A percentile compares a stretch with the other conserved stretches of the same genome.
Evolutionary conservation across 1,140 invertebrate genomes (phyloP).

Genomic region (Pollicipes pollicipes): DNA sequence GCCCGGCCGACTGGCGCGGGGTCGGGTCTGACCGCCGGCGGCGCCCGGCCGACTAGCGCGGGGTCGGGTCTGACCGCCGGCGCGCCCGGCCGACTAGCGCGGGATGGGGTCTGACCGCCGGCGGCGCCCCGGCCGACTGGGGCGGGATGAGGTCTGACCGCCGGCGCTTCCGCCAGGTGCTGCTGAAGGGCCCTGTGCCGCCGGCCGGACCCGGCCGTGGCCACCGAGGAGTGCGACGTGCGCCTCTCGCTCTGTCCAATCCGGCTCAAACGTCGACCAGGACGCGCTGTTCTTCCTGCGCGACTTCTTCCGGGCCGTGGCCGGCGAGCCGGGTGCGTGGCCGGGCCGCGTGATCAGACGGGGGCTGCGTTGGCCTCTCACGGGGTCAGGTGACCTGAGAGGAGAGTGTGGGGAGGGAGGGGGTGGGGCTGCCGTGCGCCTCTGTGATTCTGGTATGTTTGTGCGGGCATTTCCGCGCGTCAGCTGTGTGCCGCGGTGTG

Average conservation of each 20-base stretch:
- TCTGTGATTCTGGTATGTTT: conserved; percentile 16
- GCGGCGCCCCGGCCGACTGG: too few species aligned
- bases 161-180: conserved; percentile 46
- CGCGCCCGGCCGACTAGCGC: too few species aligned
- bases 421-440: conserved; percentile 14
- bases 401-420: conserved; percentile 7
- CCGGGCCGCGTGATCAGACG: too few species aligned
- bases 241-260: conserved; percentile 73
- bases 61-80: too few species aligned
- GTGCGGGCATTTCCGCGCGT: neutral
- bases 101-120: conserved; percentile 41
- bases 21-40: too few species aligned
- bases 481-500: too few species aligned
- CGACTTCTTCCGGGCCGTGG: conserved; percentile 54
- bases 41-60: too few species aligned
- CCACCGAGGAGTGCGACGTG: conserved; percentile 57
- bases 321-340: conserved; percentile 24
- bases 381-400: too few species aligned
- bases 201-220: conserved; percentile 51
- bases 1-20: too few species aligned
- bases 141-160: too few species aligned
- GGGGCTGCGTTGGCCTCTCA: too few species aligned
- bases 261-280: conserved; percentile 83
- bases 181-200: conserved; percentile 20
- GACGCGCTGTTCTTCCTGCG: conserved; percentile 77